A percentile compares a stretch with the other conserved stretches of the same genome.
phyloP scores from a whole-genome alignment of 2,797 vertebrate genomes.

The Bucorvus abyssinicus region DNA sequence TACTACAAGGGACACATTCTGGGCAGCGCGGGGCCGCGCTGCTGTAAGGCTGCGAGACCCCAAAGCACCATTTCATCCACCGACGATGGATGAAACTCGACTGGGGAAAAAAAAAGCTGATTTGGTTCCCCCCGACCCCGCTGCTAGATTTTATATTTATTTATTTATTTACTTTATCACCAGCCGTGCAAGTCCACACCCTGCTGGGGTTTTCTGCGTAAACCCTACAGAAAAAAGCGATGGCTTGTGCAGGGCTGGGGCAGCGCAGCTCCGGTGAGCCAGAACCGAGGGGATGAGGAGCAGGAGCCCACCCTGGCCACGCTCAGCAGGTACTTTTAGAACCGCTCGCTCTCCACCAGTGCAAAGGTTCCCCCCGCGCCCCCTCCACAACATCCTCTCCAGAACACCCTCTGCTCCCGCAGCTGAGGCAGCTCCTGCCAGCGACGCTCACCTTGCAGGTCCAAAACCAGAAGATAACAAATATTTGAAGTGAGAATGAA shows the following conservation, averaged over 20 bases:
- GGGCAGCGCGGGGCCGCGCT: background rate
- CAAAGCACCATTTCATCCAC: background rate
- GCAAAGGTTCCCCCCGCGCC: background rate
- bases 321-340: background rate
- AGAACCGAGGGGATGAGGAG: background rate
- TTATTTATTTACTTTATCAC: background rate
- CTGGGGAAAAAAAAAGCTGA: background rate
- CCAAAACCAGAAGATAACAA: background rate
- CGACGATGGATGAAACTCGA: background rate
- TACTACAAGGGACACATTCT: constrained; percentile 43
- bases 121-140: background rate
- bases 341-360: background rate
- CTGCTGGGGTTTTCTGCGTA: too few relatives aligned
- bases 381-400: background rate
- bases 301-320: background rate
- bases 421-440: background rate
- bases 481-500: background rate
- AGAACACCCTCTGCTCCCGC: background rate
- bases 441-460: background rate
- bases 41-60: background rate
- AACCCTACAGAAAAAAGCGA: background rate
- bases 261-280: background rate
- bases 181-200: background rate
- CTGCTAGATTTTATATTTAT: rapidly evolving
- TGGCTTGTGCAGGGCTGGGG: background rate